A percentile compares a stretch with the other conserved stretches of the same genome.
Evolutionary conservation across 2,113 vertebrate species (phyloP).

Genomic region (Poeciliopsis turrubarensis): DNA sequence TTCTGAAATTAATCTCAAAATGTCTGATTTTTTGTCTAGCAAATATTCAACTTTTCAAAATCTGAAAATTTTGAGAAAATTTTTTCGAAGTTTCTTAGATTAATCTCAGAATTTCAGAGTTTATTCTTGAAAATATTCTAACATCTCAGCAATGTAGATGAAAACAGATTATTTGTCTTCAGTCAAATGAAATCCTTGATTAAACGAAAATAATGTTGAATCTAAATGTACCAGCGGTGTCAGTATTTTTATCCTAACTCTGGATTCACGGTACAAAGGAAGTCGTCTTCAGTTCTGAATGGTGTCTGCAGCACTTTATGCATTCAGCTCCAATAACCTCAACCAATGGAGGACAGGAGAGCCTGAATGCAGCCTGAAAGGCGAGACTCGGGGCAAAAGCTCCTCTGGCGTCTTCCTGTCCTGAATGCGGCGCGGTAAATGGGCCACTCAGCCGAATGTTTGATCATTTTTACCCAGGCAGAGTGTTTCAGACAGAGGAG

Average conservation of each 20-base stretch:
- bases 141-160: too few relatives aligned
- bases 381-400: not conserved
- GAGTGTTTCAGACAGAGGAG: not conserved
- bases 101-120: too few relatives aligned
- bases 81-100: too few relatives aligned
- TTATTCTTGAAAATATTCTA: too few relatives aligned
- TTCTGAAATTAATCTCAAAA: too few relatives aligned
- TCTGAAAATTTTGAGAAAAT: too few relatives aligned
- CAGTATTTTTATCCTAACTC: not conserved
- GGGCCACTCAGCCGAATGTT: slow-evolving; percentile 1
- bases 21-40: too few relatives aligned
- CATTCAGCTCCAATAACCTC: not conserved
- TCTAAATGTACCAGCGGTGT: too few relatives aligned
- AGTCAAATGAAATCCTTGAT: too few relatives aligned
- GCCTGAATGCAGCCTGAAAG: not conserved
- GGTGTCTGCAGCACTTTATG: not conserved
- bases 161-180: too few relatives aligned
- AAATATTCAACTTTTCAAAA: too few relatives aligned
- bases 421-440: slow-evolving; percentile 2
- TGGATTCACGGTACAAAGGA: not conserved
- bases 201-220: too few relatives aligned
- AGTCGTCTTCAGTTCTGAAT: not conserved
- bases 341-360: not conserved
- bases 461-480: slow-evolving; percentile 5
- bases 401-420: not conserved